These are phyloP conservation scores for Oscheius sp. DNA, from an alignment of 2,888 invertebrate species.

Conservation along the genomic window DNA sequence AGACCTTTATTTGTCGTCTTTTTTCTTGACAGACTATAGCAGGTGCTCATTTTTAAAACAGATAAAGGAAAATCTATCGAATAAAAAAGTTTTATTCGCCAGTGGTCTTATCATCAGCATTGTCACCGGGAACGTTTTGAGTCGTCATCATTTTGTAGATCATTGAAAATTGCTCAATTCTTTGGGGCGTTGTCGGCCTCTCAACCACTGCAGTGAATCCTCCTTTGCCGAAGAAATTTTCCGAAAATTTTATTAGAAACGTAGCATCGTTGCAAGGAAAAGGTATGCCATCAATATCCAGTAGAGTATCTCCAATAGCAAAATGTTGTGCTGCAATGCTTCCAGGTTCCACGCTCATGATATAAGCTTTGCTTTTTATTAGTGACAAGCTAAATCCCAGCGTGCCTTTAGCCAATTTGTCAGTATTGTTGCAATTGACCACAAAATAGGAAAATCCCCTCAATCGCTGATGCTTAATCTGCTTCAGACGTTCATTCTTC, in stretches of 20 bases:
- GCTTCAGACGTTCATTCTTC: slow-evolving; percentile 1
- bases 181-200: slow-evolving; percentile 15
- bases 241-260: slow-evolving; percentile 31
- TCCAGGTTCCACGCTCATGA: slow-evolving; percentile 22
- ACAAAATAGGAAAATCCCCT: slow-evolving; percentile 32
- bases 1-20: too few relatives aligned
- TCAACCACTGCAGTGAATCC: slow-evolving; percentile 30
- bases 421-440: slow-evolving; percentile 24
- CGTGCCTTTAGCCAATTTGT: slow-evolving; percentile 14
- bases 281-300: slow-evolving; percentile 36
- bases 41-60: too few relatives aligned
- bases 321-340: slow-evolving; percentile 33
- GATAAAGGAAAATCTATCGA: too few relatives aligned
- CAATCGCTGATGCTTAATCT: slow-evolving; percentile 25
- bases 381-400: slow-evolving; percentile 29
- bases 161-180: slow-evolving; percentile 16
- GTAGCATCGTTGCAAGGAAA: slow-evolving; percentile 20
- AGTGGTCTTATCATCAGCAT: too few relatives aligned
- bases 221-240: slow-evolving; percentile 33
- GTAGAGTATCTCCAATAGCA: slow-evolving; percentile 29
- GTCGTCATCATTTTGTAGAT: slow-evolving; percentile 27
- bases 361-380: slow-evolving; percentile 28
- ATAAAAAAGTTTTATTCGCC: too few relatives aligned
- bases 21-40: too few relatives aligned
- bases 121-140: not conserved